Base-by-base conservation (phyloP, 2,797 vertebrate species). In the Gallinago stenura region DNA sequence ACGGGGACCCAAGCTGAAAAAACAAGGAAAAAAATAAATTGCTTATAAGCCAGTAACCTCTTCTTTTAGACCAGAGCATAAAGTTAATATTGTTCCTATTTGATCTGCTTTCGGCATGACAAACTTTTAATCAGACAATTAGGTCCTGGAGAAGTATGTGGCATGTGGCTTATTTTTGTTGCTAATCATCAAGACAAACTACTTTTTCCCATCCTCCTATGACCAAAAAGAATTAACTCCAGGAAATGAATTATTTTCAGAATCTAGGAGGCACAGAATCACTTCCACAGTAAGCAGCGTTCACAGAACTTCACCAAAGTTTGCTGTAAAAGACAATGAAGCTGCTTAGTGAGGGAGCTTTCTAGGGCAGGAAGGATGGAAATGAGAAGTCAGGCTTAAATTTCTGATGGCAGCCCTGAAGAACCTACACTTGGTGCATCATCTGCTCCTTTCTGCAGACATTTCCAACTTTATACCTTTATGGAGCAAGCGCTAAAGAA, bases 1-100 rank as follows among this genome's bases (percentile, higher is more conserved):
- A 83, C 73, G 89, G 70, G 88, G 76, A 82, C 70, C 73, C 86
- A 94, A 93, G 80, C 39, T 84, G 91, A 84, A 87, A 90, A 93
- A 85, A 73, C 24, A 93, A 88, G 28, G 90, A 62, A 95, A 86
- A 96, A 96, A 96, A 81, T n/a, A 80, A 86, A 90, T 82, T 69
- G 61, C 54, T 76, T 91, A 28, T 71, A 89, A 91, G 48, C 22
- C 15, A 82, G 12, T 25, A 93, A 91, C 24, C 39, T 86, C 45
- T 69, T 80, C 62, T 53, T 83, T 86, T 78, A 81, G 62, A 83
- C 26, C 35, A 84, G 30, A 86, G 19, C 31, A 88, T 50, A 69
- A 57, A 28, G 60, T 68, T 85, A 80, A 4, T 71, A 39, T 22
- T 54, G 39, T 10, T 87, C 39, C 33, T 77, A 82, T 89, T 43